Percentiles rank a stretch among this genome's conserved stretches.
phyloP scores from a whole-genome alignment of 2,113 vertebrate species.

The Hepsetus odoe region DNA sequence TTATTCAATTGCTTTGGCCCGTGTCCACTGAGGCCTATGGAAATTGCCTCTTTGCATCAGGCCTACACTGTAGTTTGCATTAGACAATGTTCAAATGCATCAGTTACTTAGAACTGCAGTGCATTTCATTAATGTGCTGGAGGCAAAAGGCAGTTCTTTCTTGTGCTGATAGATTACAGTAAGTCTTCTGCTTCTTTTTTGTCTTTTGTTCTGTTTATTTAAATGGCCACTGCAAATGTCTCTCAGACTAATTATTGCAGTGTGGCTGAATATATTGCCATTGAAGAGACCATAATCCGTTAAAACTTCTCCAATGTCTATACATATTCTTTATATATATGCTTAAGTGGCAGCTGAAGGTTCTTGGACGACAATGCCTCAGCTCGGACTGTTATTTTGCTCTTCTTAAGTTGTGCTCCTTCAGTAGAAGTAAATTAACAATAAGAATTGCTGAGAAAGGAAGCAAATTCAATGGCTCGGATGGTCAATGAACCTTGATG shows the following conservation, averaged over 20 bases:
- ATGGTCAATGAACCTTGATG: constrained; percentile 68
- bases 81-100: constrained; percentile 41
- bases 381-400: background rate
- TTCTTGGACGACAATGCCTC: background rate
- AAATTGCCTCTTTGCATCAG: constrained; percentile 47
- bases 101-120: constrained; percentile 17
- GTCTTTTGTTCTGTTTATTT: background rate
- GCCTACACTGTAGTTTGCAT: constrained; percentile 46
- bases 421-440: constrained; percentile 30
- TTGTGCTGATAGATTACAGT: constrained; percentile 26
- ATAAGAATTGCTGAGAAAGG: constrained; percentile 32
- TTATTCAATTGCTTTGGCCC: background rate
- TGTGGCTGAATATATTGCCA: background rate
- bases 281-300: background rate
- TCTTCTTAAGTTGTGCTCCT: constrained; percentile 13
- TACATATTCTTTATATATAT: too few relatives aligned
- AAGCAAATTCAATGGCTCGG: constrained; percentile 46
- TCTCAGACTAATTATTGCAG: background rate
- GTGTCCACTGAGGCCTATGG: constrained; percentile 32
- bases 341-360: background rate
- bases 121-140: constrained; percentile 29
- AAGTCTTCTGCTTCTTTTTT: constrained; percentile 12
- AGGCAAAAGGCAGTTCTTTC: background rate
- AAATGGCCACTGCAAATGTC: background rate
- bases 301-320: background rate